Conservation (phyloP, 92 coral and sea anemone genomes). For the Blastomussa wellsi region DNA sequence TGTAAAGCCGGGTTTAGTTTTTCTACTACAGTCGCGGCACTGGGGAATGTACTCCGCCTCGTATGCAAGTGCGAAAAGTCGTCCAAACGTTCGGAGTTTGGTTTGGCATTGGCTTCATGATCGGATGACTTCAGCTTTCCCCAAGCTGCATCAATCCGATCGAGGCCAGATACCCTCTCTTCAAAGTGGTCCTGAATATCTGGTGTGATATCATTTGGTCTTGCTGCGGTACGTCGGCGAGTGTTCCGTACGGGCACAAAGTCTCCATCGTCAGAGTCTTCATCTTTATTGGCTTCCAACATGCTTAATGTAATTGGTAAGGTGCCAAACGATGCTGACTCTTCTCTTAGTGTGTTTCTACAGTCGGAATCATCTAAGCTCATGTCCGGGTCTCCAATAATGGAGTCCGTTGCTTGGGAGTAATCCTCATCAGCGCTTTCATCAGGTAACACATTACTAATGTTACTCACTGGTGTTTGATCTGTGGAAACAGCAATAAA, state of each 20-base stretch:
- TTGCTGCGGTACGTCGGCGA: slow-evolving; percentile 19
- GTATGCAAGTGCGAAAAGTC: not conserved
- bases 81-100: not conserved
- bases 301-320: not conserved
- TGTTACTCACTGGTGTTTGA: not conserved
- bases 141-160: not conserved
- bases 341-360: not conserved
- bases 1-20: not conserved
- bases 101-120: not conserved
- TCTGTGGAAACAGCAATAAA: not conserved
- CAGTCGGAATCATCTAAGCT: not conserved
- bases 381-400: slow-evolving; percentile 6
- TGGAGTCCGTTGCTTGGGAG: slow-evolving; percentile 21
- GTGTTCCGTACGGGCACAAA: not conserved
- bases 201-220: not conserved
- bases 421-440: not conserved
- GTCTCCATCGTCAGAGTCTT: not conserved
- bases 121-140: not conserved
- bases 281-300: not conserved
- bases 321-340: not conserved
- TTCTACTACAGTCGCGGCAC: not conserved
- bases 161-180: not conserved
- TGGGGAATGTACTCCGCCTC: not conserved
- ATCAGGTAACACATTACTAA: not conserved
- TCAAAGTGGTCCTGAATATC: not conserved